phyloP scores from a whole-genome alignment of 2,797 vertebrate genomes.

The Muscicapa striata region DNA sequence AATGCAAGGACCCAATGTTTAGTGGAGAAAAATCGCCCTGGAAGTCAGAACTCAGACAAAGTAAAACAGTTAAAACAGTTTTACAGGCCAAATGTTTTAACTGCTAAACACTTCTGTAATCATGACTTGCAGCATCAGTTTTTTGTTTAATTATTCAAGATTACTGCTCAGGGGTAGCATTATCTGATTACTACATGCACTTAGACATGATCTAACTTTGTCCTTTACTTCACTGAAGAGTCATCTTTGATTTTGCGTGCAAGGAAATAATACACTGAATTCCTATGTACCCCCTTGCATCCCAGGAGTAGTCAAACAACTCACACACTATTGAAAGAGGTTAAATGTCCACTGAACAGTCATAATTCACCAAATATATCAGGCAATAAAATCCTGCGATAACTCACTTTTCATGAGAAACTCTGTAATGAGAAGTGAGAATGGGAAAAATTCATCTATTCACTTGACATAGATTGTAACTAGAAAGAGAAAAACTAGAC shows the following conservation, averaged over 20 bases:
- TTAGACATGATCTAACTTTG: not conserved
- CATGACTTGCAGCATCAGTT: not conserved
- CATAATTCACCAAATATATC: conserved; percentile 76
- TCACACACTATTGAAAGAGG: conserved; percentile 63
- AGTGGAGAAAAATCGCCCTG: not conserved
- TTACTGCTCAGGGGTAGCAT: not conserved
- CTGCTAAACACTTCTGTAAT: not conserved
- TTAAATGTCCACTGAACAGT: conserved; percentile 69
- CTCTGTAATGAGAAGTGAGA: conserved; percentile 79
- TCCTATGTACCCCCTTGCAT: not conserved
- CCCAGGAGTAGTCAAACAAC: conserved; percentile 51
- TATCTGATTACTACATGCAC: not conserved
- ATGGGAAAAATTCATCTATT: conserved; percentile 75
- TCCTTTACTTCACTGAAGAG: not conserved
- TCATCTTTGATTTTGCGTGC: conserved; percentile 12
- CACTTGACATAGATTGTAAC: conserved; percentile 67
- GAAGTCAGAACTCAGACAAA: not conserved
- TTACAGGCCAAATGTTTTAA: not conserved
- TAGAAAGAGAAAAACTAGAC: conserved; percentile 29
- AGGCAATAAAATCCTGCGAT: conserved; percentile 70
- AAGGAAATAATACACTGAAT: conserved; percentile 18
- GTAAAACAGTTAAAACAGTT: not conserved
- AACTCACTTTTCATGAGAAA: conserved; percentile 80
- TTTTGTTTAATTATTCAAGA: not conserved
- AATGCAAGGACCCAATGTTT: not conserved